Percentiles rank a stretch among this genome's conserved stretches.
These are phyloP conservation scores for Oscarella lobularis DNA, from an alignment of 37 sponge, comb jelly and placozoan genomes.

Conservation along the genomic window DNA sequence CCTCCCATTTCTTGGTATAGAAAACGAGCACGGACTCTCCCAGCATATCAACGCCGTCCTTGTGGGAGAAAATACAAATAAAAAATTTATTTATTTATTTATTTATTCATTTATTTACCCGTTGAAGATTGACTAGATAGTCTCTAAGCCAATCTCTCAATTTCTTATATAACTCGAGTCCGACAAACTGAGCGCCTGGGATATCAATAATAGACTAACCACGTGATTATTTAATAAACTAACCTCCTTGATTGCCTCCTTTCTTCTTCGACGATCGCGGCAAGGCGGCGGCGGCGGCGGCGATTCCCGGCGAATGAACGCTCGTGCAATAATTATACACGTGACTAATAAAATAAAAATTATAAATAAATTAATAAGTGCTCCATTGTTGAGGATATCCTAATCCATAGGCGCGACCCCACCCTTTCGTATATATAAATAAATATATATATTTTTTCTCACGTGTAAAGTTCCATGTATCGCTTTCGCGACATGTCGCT, in stretches of 20 bases:
- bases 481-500: conserved; percentile 64
- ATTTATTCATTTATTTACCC: no score
- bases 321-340: conserved; percentile 97
- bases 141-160: conserved; percentile 65
- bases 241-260: conserved; percentile 9
- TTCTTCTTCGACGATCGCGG: conserved; percentile 10
- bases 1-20: conserved; percentile 81
- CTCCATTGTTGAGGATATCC: no score
- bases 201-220: no score
- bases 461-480: conserved; percentile 98
- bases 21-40: conserved; percentile 60
- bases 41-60: conserved; percentile 45
- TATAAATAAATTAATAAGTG: no score
- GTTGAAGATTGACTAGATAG: conserved; percentile 37
- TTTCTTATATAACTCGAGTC: conserved; percentile 76
- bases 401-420: no score
- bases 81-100: no score
- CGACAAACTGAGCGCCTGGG: conserved; percentile 89
- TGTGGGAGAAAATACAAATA: neutral
- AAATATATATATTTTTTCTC: no score
- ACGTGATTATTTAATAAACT: no score
- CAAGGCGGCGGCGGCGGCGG: no score
- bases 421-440: no score
- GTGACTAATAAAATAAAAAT: no score
- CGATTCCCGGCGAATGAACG: conserved; percentile 15